These are phyloP conservation scores for Tachycineta bicolor DNA, from an alignment of 2,113 vertebrate genomes.

Conservation along the genomic window DNA sequence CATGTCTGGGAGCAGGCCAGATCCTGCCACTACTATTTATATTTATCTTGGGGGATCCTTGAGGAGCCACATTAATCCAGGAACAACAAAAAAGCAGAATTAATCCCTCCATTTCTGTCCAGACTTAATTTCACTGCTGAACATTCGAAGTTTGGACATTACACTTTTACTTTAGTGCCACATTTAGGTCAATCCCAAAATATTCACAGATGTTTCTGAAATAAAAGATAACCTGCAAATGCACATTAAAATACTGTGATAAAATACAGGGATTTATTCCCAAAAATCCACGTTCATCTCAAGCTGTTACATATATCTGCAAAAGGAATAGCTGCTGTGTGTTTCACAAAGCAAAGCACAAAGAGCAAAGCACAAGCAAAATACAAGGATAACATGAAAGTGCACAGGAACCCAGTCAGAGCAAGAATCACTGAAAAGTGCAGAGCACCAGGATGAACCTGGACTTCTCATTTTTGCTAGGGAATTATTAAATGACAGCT, in stretches of 20 bases:
- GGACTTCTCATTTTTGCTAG: not conserved
- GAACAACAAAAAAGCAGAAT: not conserved
- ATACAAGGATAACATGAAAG: not conserved
- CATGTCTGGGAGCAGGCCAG: not conserved
- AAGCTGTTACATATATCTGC: not conserved
- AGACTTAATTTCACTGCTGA: not conserved
- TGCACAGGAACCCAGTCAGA: accelerated
- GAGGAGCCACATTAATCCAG: not conserved
- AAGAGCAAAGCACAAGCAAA: not conserved
- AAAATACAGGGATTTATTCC: not conserved
- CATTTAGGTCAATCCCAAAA: not conserved
- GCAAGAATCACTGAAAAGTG: not conserved
- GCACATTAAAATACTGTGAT: not conserved
- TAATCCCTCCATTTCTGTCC: not conserved
- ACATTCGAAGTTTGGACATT: not conserved
- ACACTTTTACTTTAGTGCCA: not conserved
- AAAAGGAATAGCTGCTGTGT: not conserved
- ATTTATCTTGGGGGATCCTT: not conserved
- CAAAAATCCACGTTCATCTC: not conserved
- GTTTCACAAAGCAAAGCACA: not conserved
- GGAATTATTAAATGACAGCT: not conserved
- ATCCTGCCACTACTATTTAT: not conserved
- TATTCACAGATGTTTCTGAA: not conserved
- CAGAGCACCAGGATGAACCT: not conserved
- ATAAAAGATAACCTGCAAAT: not conserved